Percentiles rank a stretch among this genome's conserved stretches.
These are phyloP conservation scores for Xenopus tropicalis DNA, from an alignment of 2,113 vertebrate species.

Conservation along the genomic window UCB_Xtro_10.0 CM004447.2:106985001-106985500, in stretches of 20 bases:
- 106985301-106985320: background rate
- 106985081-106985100: constrained; percentile 62
- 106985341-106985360: constrained; percentile 5
- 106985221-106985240: constrained; percentile 8
- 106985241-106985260: constrained; percentile 3
- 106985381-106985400: too few species aligned
- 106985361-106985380: constrained; percentile 9
- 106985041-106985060: background rate
- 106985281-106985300: constrained; percentile 24
- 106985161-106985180: constrained; percentile 31
- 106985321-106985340: background rate
- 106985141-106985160: constrained; percentile 36
- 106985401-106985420: background rate
- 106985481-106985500: too few species aligned
- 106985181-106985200: constrained; percentile 12
- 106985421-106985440: too few species aligned
- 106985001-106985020: too few species aligned
- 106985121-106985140: background rate
- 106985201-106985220: constrained; percentile 2
- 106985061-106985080: constrained; percentile 43
- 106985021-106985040: too few species aligned
- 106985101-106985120: constrained; percentile 61
- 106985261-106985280: background rate
- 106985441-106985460: too few species aligned
- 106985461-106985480: too few species aligned